Evolutionary conservation across 2,888 invertebrate genomes (phyloP).

Genomic region (Aphidoletes aphidimyza): DNA sequence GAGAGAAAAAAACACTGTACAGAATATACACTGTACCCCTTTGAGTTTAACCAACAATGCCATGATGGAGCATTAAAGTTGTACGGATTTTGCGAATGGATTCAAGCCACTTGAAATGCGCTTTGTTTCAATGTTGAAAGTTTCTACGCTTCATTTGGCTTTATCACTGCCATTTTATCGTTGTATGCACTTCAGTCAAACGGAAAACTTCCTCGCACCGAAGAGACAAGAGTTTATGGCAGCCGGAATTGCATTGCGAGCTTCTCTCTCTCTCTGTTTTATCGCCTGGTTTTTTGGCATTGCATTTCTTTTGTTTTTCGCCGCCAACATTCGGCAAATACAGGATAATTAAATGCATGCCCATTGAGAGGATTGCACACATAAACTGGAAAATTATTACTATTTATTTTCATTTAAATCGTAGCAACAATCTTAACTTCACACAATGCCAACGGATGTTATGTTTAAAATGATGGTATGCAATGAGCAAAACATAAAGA

Average conservation of each 20-base stretch:
- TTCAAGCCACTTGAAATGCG: slow-evolving; percentile 29
- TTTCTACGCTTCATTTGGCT: slow-evolving; percentile 10
- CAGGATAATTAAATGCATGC: slow-evolving; percentile 27
- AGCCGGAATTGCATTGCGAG: not conserved
- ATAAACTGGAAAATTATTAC: slow-evolving; percentile 43
- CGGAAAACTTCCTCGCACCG: slow-evolving; percentile 11
- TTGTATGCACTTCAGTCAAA: slow-evolving; percentile 16
- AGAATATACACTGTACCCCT: not conserved
- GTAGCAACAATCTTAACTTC: not conserved
- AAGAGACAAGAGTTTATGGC: not conserved
- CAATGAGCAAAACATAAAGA: too few relatives aligned
- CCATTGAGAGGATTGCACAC: slow-evolving; percentile 16
- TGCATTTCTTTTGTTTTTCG: not conserved
- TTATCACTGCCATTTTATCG: not conserved
- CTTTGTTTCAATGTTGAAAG: not conserved
- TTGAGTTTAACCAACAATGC: not conserved
- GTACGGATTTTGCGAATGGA: slow-evolving; percentile 25
- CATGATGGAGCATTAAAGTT: not conserved
- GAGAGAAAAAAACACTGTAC: not conserved
- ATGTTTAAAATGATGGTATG: too few relatives aligned
- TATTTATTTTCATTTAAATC: slow-evolving; percentile 12
- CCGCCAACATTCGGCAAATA: not conserved
- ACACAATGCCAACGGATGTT: slow-evolving; percentile 25
- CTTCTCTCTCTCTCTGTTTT: not conserved
- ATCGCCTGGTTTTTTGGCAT: not conserved